These are phyloP conservation scores for Wiebesia pumilae DNA, from an alignment of 1,140 invertebrate genomes.

Conservation along the genomic window DNA sequence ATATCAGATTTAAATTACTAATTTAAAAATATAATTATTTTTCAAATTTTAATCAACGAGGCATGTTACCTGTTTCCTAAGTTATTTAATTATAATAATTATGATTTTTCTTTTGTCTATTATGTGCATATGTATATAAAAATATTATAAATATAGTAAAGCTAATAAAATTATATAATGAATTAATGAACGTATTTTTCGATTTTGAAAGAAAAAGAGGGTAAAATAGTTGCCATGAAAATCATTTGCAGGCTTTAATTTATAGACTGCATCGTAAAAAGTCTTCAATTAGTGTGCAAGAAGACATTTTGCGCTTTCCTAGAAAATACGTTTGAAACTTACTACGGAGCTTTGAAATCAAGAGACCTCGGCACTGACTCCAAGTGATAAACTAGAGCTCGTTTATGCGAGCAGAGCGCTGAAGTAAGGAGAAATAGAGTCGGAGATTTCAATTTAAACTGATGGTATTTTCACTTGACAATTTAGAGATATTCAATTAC, in stretches of 20 bases:
- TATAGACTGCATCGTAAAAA: not conserved
- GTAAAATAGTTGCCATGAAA: not conserved
- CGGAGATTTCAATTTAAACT: conserved; percentile 20
- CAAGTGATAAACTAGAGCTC: not conserved
- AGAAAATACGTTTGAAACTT: not conserved
- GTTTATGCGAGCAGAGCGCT: not conserved
- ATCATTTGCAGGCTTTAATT: not conserved
- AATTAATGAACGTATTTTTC: not conserved
- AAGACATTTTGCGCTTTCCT: not conserved
- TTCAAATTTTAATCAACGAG: not conserved
- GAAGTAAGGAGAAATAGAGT: not conserved
- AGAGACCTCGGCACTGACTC: not conserved
- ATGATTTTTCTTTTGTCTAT: not conserved
- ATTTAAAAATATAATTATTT: too few species aligned
- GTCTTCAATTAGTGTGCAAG: not conserved
- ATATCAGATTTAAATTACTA: too few species aligned
- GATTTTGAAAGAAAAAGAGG: not conserved
- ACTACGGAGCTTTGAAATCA: not conserved
- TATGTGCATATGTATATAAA: not conserved
- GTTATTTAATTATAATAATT: not conserved
- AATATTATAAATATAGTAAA: not conserved
- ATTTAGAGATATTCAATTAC: not conserved
- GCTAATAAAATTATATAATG: not conserved
- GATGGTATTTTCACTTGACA: not conserved
- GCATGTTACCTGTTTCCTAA: not conserved